Percentiles rank a stretch among this genome's conserved stretches.
phyloP scores from a whole-genome alignment of 1,140 invertebrate species.

The Aphidius gifuensis region DNA sequence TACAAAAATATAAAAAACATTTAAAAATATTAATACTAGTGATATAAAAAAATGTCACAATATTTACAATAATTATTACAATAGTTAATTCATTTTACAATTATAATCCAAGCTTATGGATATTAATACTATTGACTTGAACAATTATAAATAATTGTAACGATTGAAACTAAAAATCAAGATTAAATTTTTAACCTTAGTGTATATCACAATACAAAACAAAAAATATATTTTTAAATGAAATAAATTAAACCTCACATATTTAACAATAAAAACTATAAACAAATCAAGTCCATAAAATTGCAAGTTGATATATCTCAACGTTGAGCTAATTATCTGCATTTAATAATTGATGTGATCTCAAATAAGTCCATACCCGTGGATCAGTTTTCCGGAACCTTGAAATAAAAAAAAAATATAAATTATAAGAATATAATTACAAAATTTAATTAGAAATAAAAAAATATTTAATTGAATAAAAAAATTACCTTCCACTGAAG shows the following conservation, averaged over 20 bases:
- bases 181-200: not conserved
- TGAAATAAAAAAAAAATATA: not conserved
- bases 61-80: not conserved
- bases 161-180: not conserved
- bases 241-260: not conserved
- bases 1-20: too few species aligned
- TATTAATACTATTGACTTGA: constrained; percentile 13
- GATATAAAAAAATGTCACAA: too few species aligned
- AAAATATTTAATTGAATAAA: constrained; percentile 6
- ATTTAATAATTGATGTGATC: not conserved
- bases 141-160: constrained; percentile 2
- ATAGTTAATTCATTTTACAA: too few species aligned
- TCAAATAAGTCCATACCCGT: constrained; percentile 28
- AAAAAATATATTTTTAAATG: not conserved
- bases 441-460: not conserved
- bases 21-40: too few species aligned
- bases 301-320: not conserved
- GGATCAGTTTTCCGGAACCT: constrained; percentile 50
- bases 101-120: constrained; percentile 25
- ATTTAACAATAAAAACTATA: too few species aligned
- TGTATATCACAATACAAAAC: not conserved
- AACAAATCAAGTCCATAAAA: too few species aligned
- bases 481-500: constrained; percentile 74
- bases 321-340: not conserved
- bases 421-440: constrained; percentile 6